phyloP scores from a whole-genome alignment of 2,888 invertebrate species.

The Marasmarcha lunaedactyla region DNA sequence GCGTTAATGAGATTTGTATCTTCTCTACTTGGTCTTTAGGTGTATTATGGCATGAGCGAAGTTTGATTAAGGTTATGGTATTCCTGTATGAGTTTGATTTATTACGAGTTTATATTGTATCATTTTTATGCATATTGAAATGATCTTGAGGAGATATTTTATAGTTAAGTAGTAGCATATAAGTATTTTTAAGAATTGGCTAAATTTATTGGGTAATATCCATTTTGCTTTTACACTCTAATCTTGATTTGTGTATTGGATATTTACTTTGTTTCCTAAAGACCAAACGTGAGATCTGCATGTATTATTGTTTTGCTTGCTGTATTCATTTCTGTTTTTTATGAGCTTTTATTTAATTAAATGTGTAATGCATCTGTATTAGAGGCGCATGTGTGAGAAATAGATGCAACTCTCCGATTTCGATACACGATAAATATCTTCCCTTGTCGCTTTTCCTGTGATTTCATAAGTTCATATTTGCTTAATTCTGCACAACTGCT shows the following conservation, averaged over 20 bases:
- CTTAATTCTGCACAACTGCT: constrained; percentile 56
- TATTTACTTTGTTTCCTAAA: constrained; percentile 57
- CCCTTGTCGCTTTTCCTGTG: constrained; percentile 51
- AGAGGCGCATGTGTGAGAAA: constrained; percentile 66
- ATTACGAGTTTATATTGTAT: neutral
- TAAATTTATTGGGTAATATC: constrained; percentile 69
- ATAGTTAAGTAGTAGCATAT: constrained; percentile 31
- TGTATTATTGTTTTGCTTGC: constrained; percentile 45
- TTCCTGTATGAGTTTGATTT: neutral
- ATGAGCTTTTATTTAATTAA: constrained; percentile 35
- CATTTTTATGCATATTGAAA: neutral
- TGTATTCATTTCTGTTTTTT: constrained; percentile 31
- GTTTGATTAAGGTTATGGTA: constrained; percentile 11
- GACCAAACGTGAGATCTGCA: constrained; percentile 69
- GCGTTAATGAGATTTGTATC: constrained; percentile 26
- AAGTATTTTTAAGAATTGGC: constrained; percentile 26
- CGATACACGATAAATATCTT: neutral
- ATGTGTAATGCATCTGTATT: constrained; percentile 44
- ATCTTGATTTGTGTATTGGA: constrained; percentile 18
- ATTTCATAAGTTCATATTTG: constrained; percentile 66
- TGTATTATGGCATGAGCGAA: constrained; percentile 17
- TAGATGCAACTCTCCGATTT: constrained; percentile 31
- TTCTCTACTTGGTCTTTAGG: constrained; percentile 66
- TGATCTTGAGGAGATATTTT: constrained; percentile 12
- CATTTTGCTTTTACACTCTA: constrained; percentile 27